Evolutionary conservation across 2,797 vertebrate genomes (phyloP).

Genomic region (Megalops cyprinoides): DNA sequence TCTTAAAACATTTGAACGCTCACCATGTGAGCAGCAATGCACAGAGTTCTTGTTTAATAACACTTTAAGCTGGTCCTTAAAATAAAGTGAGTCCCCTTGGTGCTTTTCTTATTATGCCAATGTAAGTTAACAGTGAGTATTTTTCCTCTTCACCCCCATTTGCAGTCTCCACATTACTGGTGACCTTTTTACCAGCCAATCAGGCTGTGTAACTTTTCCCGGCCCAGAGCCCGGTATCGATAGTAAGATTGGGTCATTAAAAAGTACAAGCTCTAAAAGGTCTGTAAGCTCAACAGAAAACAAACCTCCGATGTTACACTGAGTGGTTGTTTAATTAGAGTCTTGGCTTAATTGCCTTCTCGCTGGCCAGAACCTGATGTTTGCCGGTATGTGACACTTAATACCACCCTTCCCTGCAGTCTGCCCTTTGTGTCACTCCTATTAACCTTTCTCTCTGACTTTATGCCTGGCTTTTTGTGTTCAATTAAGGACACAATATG

Average conservation of each 20-base stretch:
- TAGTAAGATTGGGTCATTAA: slow-evolving; percentile 62
- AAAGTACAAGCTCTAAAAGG: slow-evolving; percentile 54
- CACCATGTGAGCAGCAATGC: no score
- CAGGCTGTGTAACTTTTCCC: neutral
- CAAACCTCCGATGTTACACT: slow-evolving; percentile 16
- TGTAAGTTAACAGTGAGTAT: no score
- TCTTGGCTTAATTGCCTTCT: slow-evolving; percentile 57
- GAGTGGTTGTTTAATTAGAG: slow-evolving; percentile 2
- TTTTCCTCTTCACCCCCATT: slow-evolving; percentile 36
- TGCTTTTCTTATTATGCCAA: no score
- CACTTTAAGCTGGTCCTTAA: no score
- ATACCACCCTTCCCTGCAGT: slow-evolving; percentile 58
- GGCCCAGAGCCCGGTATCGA: slow-evolving; percentile 27
- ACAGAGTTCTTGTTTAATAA: no score
- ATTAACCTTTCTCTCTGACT: slow-evolving; percentile 74
- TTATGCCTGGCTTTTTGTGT: slow-evolving; percentile 64
- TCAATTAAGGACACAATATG: slow-evolving; percentile 67
- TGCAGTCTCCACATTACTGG: no score
- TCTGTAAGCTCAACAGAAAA: slow-evolving; percentile 58
- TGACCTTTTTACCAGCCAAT: no score
- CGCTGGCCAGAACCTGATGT: neutral
- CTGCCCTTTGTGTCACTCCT: slow-evolving; percentile 70
- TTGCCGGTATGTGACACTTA: slow-evolving; percentile 63
- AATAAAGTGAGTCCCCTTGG: no score
- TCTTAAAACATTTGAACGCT: no score